phyloP scores from a whole-genome alignment of 2,797 vertebrate genomes.

The Gobionotothen gibberifrons region DNA sequence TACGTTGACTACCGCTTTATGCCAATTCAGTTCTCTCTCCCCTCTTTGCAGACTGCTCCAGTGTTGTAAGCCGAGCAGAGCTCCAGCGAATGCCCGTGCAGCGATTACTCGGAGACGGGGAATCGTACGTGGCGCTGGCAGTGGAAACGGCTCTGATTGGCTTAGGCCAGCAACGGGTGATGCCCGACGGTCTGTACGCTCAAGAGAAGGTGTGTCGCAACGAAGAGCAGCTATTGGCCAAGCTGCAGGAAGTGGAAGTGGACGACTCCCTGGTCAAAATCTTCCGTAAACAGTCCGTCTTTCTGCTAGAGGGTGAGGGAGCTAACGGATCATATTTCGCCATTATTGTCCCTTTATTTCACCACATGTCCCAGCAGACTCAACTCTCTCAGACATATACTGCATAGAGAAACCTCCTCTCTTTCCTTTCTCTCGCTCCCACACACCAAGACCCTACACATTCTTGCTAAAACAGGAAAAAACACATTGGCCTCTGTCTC shows the following conservation, averaged over 20 bases:
- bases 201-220: slow-evolving; percentile 99
- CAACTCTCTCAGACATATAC: background rate
- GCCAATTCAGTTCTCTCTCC: background rate
- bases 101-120: slow-evolving; percentile 93
- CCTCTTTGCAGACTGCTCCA: slow-evolving; percentile 85
- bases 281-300: slow-evolving; percentile 98
- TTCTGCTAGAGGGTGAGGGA: slow-evolving; percentile 94
- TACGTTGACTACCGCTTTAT: slow-evolving; percentile 4
- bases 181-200: slow-evolving; percentile 97
- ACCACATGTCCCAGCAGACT: slow-evolving; percentile 31
- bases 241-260: slow-evolving; percentile 97
- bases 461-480: slow-evolving; percentile 71
- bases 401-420: slow-evolving; percentile 27
- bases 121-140: slow-evolving; percentile 93
- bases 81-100: slow-evolving; percentile 92
- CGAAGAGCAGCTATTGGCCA: slow-evolving; percentile 97
- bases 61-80: slow-evolving; percentile 90
- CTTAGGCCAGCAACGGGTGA: slow-evolving; percentile 95
- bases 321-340: slow-evolving; percentile 13
- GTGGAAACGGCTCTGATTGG: slow-evolving; percentile 97
- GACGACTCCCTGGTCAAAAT: slow-evolving; percentile 97
- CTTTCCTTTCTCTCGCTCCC: slow-evolving; percentile 47
- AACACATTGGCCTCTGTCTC: slow-evolving; percentile 69
- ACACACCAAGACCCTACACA: slow-evolving; percentile 56
- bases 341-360: slow-evolving; percentile 25